Conservation (phyloP, 2,888 invertebrate species). For the Drosophila stalkeri region DNA sequence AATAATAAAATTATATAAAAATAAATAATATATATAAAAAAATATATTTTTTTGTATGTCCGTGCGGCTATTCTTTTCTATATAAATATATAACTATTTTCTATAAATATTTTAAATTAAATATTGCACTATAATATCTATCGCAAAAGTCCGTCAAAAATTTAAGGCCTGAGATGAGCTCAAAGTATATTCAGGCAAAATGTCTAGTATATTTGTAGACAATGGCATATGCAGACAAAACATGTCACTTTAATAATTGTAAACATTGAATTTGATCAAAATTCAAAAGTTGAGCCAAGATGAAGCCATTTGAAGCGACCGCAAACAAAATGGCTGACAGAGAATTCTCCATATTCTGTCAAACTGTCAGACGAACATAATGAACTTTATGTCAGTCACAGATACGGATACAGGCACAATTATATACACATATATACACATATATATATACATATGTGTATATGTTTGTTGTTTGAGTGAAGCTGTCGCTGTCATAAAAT, state of each 20-base stretch:
- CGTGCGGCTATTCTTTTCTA: too few relatives aligned
- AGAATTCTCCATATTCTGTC: constrained; percentile 3
- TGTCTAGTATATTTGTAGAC: background rate
- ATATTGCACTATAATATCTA: too few relatives aligned
- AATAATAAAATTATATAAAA: too few relatives aligned
- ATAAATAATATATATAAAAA: too few relatives aligned
- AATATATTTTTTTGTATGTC: too few relatives aligned
- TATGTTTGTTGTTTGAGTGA: constrained; percentile 52
- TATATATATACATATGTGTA: constrained; percentile 3
- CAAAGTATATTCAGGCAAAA: background rate
- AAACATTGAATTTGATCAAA: background rate
- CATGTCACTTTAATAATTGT: background rate
- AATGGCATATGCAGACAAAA: background rate
- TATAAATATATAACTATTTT: too few relatives aligned
- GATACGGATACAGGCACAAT: constrained; percentile 23
- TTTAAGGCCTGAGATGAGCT: too few relatives aligned
- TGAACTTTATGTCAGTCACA: constrained; percentile 62
- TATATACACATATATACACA: constrained; percentile 2
- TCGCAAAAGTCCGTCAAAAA: too few relatives aligned
- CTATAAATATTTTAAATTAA: too few relatives aligned
- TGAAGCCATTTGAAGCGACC: constrained; percentile 47
- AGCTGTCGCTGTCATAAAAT: constrained; percentile 78
- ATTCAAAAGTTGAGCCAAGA: background rate
- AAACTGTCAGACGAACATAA: constrained; percentile 49
- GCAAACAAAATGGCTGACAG: constrained; percentile 47